phyloP scores from a whole-genome alignment of 2,797 vertebrate genomes.

The Astyanax mexicanus region DNA sequence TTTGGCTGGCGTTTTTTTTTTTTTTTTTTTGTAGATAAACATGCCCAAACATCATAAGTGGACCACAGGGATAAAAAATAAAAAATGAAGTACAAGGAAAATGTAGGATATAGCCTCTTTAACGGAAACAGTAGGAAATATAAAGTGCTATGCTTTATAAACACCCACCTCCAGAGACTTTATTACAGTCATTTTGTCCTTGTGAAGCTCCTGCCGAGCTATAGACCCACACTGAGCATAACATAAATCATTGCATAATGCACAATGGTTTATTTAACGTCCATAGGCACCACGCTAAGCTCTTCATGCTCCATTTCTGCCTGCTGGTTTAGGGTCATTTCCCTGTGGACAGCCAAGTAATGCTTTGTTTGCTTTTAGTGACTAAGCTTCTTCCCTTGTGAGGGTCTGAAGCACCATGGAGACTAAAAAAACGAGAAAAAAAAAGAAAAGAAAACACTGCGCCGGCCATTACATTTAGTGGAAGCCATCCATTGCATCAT shows the following conservation, averaged over 20 bases:
- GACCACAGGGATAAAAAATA: too few species aligned
- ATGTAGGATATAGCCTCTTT: background rate
- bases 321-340: constrained; percentile 10
- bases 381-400: constrained; percentile 1
- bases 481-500: background rate
- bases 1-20: too few species aligned
- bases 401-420: constrained; percentile 18
- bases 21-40: background rate
- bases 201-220: constrained; percentile 6
- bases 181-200: constrained; percentile 8
- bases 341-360: constrained; percentile 9
- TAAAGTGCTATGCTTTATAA: background rate
- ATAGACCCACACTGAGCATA: background rate
- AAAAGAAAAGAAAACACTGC: background rate
- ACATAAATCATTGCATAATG: constrained; percentile 27
- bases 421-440: too few species aligned
- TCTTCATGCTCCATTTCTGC: constrained; percentile 29
- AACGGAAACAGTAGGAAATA: background rate
- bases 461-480: constrained; percentile 21
- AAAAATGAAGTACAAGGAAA: background rate
- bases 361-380: constrained; percentile 23
- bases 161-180: background rate
- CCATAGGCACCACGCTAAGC: background rate
- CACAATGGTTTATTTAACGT: constrained; percentile 41
- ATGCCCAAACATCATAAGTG: background rate